phyloP scores from a whole-genome alignment of 2,797 vertebrate species.

The Trachops cirrhosus region DNA sequence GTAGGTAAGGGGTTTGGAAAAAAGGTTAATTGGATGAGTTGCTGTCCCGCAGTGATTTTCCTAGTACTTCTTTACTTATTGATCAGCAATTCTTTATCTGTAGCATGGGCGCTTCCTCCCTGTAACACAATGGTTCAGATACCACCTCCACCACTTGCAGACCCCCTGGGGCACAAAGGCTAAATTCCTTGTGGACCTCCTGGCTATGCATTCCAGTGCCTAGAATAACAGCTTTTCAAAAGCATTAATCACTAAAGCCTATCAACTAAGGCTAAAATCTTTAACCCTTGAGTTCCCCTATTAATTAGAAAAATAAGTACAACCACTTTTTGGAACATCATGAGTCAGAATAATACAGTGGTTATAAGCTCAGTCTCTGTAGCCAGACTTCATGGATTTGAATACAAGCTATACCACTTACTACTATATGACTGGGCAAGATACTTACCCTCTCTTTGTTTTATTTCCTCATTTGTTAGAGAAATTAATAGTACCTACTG shows the following conservation, averaged over 20 bases:
- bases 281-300: not conserved
- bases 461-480: not conserved
- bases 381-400: not conserved
- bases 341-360: not conserved
- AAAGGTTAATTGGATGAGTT: not conserved
- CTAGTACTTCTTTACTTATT: not conserved
- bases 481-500: not conserved
- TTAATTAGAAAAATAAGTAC: not conserved
- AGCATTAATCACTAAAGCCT: not conserved
- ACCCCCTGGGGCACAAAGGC: not conserved
- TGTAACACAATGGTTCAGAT: not conserved
- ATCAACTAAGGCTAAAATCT: not conserved
- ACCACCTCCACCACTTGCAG: not conserved
- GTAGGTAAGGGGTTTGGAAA: not conserved
- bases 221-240: not conserved
- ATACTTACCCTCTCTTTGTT: not conserved
- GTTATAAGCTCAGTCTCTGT: not conserved
- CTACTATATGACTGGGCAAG: not conserved
- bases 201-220: not conserved
- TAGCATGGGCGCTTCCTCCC: not conserved
- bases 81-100: not conserved
- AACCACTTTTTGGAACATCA: not conserved
- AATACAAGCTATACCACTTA: not conserved
- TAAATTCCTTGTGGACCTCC: not conserved
- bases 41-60: not conserved